These are phyloP conservation scores for Thumatha senex DNA, from an alignment of 2,888 invertebrate species.

Conservation along the genomic window DNA sequence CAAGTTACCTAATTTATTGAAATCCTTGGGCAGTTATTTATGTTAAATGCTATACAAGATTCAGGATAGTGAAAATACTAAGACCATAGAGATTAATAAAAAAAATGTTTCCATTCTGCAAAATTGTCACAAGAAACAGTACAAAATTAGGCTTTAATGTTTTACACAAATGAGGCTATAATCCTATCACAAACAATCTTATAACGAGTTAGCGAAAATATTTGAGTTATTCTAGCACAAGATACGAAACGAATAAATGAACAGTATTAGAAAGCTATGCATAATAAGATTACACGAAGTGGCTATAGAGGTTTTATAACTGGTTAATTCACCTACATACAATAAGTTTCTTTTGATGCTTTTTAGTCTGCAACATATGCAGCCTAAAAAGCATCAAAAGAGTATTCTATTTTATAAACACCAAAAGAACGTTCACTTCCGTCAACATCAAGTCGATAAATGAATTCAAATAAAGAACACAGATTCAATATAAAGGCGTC, in stretches of 20 bases:
- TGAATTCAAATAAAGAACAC: slow-evolving; percentile 14
- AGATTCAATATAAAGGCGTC: slow-evolving; percentile 20
- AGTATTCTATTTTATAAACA: neutral
- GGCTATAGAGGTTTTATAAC: slow-evolving; percentile 11
- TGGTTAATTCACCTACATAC: slow-evolving; percentile 5
- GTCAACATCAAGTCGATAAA: neutral
- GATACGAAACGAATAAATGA: slow-evolving; percentile 6
- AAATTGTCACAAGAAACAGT: no score
- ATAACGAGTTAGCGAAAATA: neutral
- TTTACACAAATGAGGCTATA: no score
- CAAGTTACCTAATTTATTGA: no score
- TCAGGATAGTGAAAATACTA: no score
- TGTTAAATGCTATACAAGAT: no score
- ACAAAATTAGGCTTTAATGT: no score
- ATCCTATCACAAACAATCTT: no score
- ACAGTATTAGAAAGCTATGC: slow-evolving; percentile 9
- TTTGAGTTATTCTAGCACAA: slow-evolving; percentile 4
- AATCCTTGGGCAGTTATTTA: no score
- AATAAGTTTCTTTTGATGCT: neutral
- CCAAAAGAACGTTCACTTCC: neutral
- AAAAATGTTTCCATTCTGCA: no score
- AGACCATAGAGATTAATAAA: no score
- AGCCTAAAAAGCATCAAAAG: slow-evolving; percentile 1
- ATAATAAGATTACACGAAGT: slow-evolving; percentile 11
- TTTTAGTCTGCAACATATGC: neutral